A percentile compares a stretch with the other conserved stretches of the same genome.
Evolutionary conservation across 30 jellyfish, hydroid and myxozoan species (phyloP).

Genomic region (Cassiopea xamachana): DNA sequence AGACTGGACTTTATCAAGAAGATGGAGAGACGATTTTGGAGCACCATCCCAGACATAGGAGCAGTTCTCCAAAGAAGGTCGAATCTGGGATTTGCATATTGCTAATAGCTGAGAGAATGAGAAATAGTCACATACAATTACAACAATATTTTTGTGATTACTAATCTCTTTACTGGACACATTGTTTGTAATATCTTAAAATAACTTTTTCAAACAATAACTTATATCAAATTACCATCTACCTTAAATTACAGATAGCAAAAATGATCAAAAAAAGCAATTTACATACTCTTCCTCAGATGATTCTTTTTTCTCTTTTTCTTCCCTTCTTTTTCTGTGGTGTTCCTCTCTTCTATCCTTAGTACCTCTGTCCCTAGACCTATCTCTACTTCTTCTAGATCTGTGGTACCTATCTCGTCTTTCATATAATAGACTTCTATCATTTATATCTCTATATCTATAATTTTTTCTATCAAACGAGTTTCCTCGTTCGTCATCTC

Average conservation of each 20-base stretch:
- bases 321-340: slow-evolving; percentile 25
- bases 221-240: no score
- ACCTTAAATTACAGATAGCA: not conserved
- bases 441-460: slow-evolving; percentile 33
- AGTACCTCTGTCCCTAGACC: slow-evolving; percentile 57
- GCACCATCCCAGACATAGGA: no score
- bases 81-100: no score
- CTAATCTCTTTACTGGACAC: no score
- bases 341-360: slow-evolving; percentile 37
- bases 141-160: no score
- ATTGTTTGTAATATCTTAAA: no score
- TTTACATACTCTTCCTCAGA: slow-evolving; percentile 89
- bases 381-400: slow-evolving; percentile 26
- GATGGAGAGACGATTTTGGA: no score
- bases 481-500: not conserved
- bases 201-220: no score
- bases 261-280: not conserved
- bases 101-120: no score
- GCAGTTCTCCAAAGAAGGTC: no score
- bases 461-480: slow-evolving; percentile 31
- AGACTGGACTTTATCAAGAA: no score
- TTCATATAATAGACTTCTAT: slow-evolving; percentile 57
- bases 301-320: slow-evolving; percentile 68
- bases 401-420: slow-evolving; percentile 42
- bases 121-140: no score